Evolutionary conservation across 2,113 vertebrate genomes (phyloP), one percentile per base, ranked within the genome.

Genomic region (Paedocypris sp.): DNA sequence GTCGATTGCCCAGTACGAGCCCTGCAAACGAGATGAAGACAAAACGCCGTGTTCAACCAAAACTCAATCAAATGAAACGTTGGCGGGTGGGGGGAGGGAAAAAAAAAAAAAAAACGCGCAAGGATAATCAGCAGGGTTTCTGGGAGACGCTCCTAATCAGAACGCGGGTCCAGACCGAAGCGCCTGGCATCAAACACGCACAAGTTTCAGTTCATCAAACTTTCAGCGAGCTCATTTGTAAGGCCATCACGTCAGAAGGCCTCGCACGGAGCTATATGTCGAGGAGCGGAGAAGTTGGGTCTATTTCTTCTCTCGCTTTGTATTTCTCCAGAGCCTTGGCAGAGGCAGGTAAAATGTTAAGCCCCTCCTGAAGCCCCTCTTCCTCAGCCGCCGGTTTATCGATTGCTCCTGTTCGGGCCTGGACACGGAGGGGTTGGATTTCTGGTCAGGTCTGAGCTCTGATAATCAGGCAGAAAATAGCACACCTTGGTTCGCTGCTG

Each of bases 1-100:
- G 80, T 93, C 91, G 60, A 93, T 93, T 66, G 91, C 91, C 91
- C 91, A 93, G 71, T 93, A 93, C 63, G 91, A 93, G 39, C 91
- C 91, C 91, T 93, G 73, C 12, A 82, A 66, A 71, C 23, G 69
- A 41, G 67, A 65, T 41, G 12, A 77, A 38, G 60, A 73, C 39
- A 26, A 10, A n/a, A n/a, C 16, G n/a, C 31, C 12, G 15, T 29
- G 41, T 1, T 8, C 25, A 10, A 38, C n/a, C 16, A 9, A 7
- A 29, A 20, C 12, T 25, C 20, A 25, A 22, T 31, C 25, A n/a
- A n/a, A 26, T 53, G 54, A 42, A 36, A 56, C 48, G 12, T 49
- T n/a, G 5, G n/a, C n/a, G n/a, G n/a, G n/a, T n/a, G n/a, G n/a
- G n/a, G n/a, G n/a, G n/a, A n/a, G n/a, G n/a, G n/a, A n/a, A n/a